Percentiles rank a stretch among this genome's conserved stretches.
These are phyloP conservation scores for Pseudobourletiella spinata DNA, from an alignment of 1,140 invertebrate species.

Conservation along the genomic window DNA sequence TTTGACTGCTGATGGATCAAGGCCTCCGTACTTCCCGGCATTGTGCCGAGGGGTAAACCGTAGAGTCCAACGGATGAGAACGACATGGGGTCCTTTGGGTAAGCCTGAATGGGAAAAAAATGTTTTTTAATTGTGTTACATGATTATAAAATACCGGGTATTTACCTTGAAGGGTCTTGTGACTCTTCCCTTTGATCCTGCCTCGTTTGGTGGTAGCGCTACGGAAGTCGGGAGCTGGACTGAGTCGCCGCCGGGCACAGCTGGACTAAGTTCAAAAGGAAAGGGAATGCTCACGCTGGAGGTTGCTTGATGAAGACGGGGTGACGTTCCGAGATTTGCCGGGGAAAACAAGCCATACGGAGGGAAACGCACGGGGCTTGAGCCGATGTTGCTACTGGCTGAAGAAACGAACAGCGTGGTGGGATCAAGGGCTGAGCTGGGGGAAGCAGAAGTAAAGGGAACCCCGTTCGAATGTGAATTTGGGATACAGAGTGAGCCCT, in stretches of 20 bases:
- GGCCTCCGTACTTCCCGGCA: slow-evolving; percentile 37
- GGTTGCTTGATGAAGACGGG: slow-evolving; percentile 21
- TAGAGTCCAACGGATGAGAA: slow-evolving; percentile 44
- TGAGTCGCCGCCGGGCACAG: not conserved
- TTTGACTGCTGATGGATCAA: slow-evolving; percentile 35
- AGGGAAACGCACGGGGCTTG: too few relatives aligned
- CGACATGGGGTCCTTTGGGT: slow-evolving; percentile 55
- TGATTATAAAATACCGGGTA: too few relatives aligned
- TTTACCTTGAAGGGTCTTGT: slow-evolving; percentile 34
- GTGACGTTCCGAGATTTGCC: slow-evolving; percentile 16
- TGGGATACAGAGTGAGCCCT: too few relatives aligned
- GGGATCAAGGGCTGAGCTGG: too few relatives aligned
- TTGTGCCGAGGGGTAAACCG: slow-evolving; percentile 38
- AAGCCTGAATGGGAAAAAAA: too few relatives aligned
- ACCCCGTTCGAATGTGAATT: too few relatives aligned
- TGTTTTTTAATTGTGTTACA: too few relatives aligned
- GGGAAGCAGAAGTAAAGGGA: too few relatives aligned
- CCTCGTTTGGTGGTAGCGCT: too few relatives aligned
- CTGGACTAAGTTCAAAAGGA: slow-evolving; percentile 11
- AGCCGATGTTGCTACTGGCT: too few relatives aligned
- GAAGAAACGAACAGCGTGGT: too few relatives aligned
- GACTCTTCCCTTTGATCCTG: slow-evolving; percentile 8
- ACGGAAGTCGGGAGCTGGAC: not conserved
- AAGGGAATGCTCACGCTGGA: not conserved
- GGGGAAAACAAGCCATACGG: too few relatives aligned